phyloP scores from a whole-genome alignment of 2,888 invertebrate genomes.

The Chalcosyrphus nemorum region DNA sequence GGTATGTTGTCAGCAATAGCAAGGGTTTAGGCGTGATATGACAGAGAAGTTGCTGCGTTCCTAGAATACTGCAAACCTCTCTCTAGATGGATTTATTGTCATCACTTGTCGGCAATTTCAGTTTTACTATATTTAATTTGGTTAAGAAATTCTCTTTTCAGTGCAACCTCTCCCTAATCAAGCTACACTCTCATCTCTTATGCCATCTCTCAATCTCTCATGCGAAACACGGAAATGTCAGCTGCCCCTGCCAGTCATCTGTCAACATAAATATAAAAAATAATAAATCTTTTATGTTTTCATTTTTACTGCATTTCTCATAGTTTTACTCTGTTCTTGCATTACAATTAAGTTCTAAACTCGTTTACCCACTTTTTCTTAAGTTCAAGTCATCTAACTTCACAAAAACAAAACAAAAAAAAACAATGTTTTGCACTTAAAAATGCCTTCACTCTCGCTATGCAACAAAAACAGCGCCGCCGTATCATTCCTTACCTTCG shows the following conservation, averaged over 20 bases:
- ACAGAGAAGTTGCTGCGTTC: no score
- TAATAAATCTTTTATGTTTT: conserved; percentile 56
- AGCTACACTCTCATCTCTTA: not conserved
- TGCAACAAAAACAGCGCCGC: no score
- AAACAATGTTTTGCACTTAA: conserved; percentile 59
- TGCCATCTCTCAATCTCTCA: conserved; percentile 1
- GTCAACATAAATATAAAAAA: conserved; percentile 49
- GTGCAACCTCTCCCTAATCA: no score
- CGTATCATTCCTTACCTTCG: conserved; percentile 48
- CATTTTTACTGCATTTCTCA: conserved; percentile 51
- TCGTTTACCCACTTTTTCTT: not conserved
- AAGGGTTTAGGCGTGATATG: no score
- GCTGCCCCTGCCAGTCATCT: not conserved
- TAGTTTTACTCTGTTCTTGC: conserved; percentile 10
- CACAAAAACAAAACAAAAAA: no score
- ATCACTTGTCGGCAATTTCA: no score
- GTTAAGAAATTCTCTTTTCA: no score
- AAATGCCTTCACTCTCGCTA: conserved; percentile 58
- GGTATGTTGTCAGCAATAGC: no score
- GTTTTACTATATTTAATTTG: no score
- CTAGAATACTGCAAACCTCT: no score
- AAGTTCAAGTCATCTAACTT: conserved; percentile 23
- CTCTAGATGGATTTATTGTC: no score
- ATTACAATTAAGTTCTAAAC: conserved; percentile 19
- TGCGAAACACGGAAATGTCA: conserved; percentile 36